Base-by-base conservation (phyloP, 2,888 invertebrate genomes). In the Eupithecia inturbata region DNA sequence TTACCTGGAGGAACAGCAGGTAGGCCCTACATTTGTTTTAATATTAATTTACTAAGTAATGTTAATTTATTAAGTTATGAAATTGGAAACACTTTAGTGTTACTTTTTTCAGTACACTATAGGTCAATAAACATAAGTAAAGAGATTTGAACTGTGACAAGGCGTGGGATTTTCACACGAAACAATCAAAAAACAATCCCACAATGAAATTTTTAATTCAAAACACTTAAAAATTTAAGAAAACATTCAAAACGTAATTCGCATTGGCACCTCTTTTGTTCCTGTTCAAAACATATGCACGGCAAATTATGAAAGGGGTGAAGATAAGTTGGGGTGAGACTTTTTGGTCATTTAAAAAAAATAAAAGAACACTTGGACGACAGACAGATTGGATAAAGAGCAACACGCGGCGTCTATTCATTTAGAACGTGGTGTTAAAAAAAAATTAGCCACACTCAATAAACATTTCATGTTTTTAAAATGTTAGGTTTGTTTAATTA, bases 201-300 rank as follows among this genome's bases (percentile, higher is more conserved):
- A 63, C 68, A 66, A 53, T 57, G 41, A 66, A 79, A 82, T 79
- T 81, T 82, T 77, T 75, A 76, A 80, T 81, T 68, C 67, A 75
- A 81, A 80, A 82, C 85, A 85, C 87, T 89, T 82, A 80, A 84
- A 77, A 78, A 84, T 82, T 82, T 80, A 80, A 78, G 83, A 86
- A 86, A 85, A 84, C 85, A 87, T 82, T 86, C 33, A 28, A 88
- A 88, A 81, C 82, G 80, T 81, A 85, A 82, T 80, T 81, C 74
- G 71, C 81, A 84, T 79, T 81, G 81, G 82, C 78, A 80, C 81
- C 77, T 70, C 79, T 77, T 88, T 88, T 91, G 89, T 91, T 86
- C 82, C 82, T 84, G 68, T 89, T 88, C 85, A 84, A 89, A 92
- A 91, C 91, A 92, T 90, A 91, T 90, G 90, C 87, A 82, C 80